phyloP scores from a whole-genome alignment of 1,140 invertebrate species.

The Asobara japonica region DNA sequence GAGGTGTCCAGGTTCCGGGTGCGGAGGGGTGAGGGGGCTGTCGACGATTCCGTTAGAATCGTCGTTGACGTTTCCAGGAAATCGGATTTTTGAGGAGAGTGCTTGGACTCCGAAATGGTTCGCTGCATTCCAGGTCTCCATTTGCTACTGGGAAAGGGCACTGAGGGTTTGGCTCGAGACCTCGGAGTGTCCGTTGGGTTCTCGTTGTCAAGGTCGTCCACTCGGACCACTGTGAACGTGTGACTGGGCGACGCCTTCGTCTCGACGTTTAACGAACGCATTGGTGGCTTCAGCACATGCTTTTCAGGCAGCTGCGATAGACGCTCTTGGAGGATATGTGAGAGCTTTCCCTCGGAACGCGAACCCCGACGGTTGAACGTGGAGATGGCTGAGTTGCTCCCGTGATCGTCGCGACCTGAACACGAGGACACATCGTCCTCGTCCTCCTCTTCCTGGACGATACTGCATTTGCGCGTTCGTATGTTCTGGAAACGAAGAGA shows the following conservation, averaged over 20 bases:
- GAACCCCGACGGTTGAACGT: constrained; percentile 68
- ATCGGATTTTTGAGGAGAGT: constrained; percentile 19
- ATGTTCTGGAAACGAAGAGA: constrained; percentile 55
- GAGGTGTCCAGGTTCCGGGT: constrained; percentile 58
- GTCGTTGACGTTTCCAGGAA: constrained; percentile 52
- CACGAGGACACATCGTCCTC: constrained; percentile 69
- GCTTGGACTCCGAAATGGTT: not conserved
- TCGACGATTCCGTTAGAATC: constrained; percentile 69
- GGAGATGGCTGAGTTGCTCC: constrained; percentile 62
- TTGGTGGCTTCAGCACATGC: constrained; percentile 23
- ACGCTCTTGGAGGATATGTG: constrained; percentile 58
- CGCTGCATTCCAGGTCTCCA: constrained; percentile 53
- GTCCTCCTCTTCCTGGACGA: constrained; percentile 87
- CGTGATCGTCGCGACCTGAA: constrained; percentile 67
- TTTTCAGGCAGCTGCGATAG: constrained; percentile 34
- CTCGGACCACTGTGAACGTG: constrained; percentile 32
- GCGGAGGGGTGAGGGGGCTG: constrained; percentile 68
- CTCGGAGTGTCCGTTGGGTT: constrained; percentile 19
- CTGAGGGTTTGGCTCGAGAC: constrained; percentile 37
- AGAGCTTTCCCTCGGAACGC: constrained; percentile 71
- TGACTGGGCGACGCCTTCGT: constrained; percentile 31
- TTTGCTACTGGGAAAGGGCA: constrained; percentile 45
- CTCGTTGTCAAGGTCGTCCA: constrained; percentile 35
- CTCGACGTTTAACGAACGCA: constrained; percentile 12
- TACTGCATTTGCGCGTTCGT: constrained; percentile 84